These are phyloP conservation scores for Platycercus adscitus DNA, from an alignment of 2,113 vertebrate species.

Conservation along the genomic window DNA sequence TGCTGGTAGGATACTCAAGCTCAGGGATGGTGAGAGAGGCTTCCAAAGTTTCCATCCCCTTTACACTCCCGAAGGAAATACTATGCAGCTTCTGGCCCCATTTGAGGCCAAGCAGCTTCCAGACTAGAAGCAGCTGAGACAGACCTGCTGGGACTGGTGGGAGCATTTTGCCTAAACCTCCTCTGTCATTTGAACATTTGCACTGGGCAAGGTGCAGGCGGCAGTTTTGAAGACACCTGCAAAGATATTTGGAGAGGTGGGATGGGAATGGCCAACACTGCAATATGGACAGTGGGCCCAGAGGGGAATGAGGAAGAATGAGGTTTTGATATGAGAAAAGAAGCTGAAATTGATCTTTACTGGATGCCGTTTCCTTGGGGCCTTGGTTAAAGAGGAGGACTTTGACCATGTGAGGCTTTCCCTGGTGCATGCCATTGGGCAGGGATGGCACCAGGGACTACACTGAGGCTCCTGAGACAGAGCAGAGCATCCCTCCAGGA, in stretches of 20 bases:
- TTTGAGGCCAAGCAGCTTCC: background rate
- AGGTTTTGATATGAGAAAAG: background rate
- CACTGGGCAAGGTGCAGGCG: accelerated
- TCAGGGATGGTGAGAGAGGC: background rate
- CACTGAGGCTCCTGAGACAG: background rate
- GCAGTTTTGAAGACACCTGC: background rate
- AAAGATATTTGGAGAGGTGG: background rate
- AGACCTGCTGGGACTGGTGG: background rate
- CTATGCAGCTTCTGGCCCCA: background rate
- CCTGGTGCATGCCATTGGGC: accelerated
- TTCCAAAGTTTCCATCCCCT: background rate
- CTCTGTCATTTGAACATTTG: background rate
- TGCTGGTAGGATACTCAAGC: background rate
- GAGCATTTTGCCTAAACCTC: background rate
- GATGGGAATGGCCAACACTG: background rate
- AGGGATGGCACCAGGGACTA: background rate
- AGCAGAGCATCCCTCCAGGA: background rate
- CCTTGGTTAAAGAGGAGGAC: background rate
- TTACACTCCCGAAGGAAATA: accelerated
- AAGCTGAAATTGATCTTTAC: background rate
- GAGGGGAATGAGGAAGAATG: background rate
- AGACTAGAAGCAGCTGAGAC: background rate
- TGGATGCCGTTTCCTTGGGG: background rate
- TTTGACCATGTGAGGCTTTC: accelerated
- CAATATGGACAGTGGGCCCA: background rate